These are phyloP conservation scores for Drosophila simulans DNA, from an alignment of 1,140 invertebrate species.

Conservation along the genomic window DNA sequence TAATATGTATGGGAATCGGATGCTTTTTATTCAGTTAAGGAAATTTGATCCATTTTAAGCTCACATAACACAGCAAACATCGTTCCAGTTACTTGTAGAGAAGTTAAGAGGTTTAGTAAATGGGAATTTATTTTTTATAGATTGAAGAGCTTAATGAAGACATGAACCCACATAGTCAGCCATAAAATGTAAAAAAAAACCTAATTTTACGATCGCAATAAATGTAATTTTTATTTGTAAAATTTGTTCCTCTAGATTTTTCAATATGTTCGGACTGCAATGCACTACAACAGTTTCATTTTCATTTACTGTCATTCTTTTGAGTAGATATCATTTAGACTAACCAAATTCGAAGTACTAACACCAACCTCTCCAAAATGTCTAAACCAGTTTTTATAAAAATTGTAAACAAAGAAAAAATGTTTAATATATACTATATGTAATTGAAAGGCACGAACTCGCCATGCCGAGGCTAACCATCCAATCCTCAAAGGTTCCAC, in stretches of 20 bases:
- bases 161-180: not conserved
- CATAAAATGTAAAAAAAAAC: not conserved
- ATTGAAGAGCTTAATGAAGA: not conserved
- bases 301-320: not conserved
- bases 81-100: not conserved
- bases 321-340: not conserved
- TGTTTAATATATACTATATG: constrained; percentile 8
- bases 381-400: not conserved
- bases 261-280: too few species aligned
- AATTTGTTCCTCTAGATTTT: too few species aligned
- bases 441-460: not conserved
- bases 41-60: not conserved
- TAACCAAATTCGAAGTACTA: not conserved
- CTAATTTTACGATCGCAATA: not conserved
- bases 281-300: not conserved
- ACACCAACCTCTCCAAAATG: not conserved
- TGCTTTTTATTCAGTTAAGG: not conserved
- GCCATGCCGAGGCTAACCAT: not conserved
- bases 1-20: not conserved
- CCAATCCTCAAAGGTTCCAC: not conserved
- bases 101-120: not conserved
- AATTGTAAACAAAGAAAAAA: constrained; percentile 10
- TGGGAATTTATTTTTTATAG: not conserved
- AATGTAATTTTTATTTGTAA: not conserved
- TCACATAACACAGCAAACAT: not conserved